Evolutionary conservation across 1,140 invertebrate genomes (phyloP).

Genomic region (Galleria mellonella): DNA sequence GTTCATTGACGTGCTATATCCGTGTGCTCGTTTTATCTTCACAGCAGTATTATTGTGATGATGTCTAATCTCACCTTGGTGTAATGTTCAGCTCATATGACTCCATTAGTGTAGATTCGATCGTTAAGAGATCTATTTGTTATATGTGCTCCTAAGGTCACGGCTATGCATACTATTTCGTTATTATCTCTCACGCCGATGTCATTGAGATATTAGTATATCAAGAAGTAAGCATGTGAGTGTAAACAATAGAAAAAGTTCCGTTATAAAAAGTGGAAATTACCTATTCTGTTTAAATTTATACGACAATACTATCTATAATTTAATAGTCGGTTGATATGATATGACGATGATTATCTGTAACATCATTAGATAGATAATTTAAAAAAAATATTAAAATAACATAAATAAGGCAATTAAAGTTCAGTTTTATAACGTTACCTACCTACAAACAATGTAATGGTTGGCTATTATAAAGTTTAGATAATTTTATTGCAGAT

Average conservation of each 20-base stretch:
- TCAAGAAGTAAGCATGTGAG: conserved; percentile 13
- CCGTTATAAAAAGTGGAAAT: neutral
- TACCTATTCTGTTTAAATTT: too few species aligned
- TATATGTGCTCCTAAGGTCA: conserved; percentile 39
- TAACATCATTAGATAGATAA: too few species aligned
- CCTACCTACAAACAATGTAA: too few species aligned
- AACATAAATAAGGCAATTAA: too few species aligned
- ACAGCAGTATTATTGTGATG: conserved; percentile 23
- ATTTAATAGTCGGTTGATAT: too few species aligned
- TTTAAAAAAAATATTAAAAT: too few species aligned
- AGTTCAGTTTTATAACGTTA: too few species aligned
- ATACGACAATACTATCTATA: too few species aligned
- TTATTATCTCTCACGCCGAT: conserved; percentile 12
- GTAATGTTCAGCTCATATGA: conserved; percentile 31
- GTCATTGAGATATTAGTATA: conserved; percentile 11
- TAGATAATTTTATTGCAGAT: too few species aligned
- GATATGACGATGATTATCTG: too few species aligned
- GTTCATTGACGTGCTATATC: conserved; percentile 14
- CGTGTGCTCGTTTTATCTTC: conserved; percentile 22
- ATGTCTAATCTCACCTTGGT: conserved; percentile 35
- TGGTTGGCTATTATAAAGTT: too few species aligned
- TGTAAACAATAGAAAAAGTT: conserved; percentile 3
- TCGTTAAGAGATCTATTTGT: conserved; percentile 45
- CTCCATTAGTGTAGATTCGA: conserved; percentile 27
- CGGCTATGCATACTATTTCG: conserved; percentile 12